These are phyloP conservation scores for Scaptomyza cyrtandrae DNA, from an alignment of 2,888 invertebrate species.

Conservation along the genomic window DNA sequence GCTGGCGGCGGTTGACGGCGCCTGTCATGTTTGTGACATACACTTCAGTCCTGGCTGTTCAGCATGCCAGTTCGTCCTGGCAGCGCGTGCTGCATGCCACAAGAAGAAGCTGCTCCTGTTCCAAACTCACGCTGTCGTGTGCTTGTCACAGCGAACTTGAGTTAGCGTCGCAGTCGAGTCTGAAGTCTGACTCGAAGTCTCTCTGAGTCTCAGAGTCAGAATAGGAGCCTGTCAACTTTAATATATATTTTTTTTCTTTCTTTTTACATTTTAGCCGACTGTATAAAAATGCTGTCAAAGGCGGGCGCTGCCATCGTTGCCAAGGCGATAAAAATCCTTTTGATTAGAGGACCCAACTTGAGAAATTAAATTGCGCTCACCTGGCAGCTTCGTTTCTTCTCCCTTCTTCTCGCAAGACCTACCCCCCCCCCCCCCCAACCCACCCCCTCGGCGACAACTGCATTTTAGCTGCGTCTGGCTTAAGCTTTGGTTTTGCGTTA, in stretches of 20 bases:
- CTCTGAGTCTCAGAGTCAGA: conserved; percentile 7
- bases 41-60: conserved; percentile 66
- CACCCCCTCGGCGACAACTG: conserved; percentile 11
- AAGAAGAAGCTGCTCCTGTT: conserved; percentile 17
- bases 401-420: neutral
- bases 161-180: conserved; percentile 21
- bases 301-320: conserved; percentile 39
- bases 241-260: neutral
- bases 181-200: conserved; percentile 25
- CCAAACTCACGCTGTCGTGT: conserved; percentile 29
- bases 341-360: conserved; percentile 76
- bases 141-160: conserved; percentile 50
- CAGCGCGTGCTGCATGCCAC: conserved; percentile 69
- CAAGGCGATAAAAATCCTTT: conserved; percentile 77
- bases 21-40: conserved; percentile 79
- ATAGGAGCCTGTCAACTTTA: conserved; percentile 48
- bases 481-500: conserved; percentile 28
- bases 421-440: neutral
- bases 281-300: conserved; percentile 70
- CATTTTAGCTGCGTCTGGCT: conserved; percentile 63
- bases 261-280: conserved; percentile 32
- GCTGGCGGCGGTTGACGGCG: conserved; percentile 72
- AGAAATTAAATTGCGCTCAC: conserved; percentile 81
- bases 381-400: conserved; percentile 60
- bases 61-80: conserved; percentile 28